These are phyloP conservation scores for Antheraea assamensis DNA, from an alignment of 2,888 invertebrate genomes.

Conservation along the genomic window DNA sequence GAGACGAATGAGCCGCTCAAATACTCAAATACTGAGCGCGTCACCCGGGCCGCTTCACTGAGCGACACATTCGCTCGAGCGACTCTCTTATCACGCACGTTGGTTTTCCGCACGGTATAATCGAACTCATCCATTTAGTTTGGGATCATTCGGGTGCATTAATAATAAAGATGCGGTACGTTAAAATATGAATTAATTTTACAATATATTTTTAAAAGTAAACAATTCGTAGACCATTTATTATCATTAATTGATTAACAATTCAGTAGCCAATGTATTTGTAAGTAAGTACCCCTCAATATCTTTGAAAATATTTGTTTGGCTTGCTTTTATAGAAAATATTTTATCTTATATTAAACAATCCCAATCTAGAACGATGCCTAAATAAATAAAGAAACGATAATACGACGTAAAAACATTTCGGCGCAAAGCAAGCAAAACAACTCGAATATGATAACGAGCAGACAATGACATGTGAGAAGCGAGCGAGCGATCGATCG, in stretches of 20 bases:
- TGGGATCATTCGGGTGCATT: not conserved
- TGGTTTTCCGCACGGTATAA: not conserved
- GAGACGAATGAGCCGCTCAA: no score
- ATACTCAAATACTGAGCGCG: not conserved
- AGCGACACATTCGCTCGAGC: not conserved
- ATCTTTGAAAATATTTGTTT: conserved; percentile 22
- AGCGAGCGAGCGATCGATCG: conserved; percentile 61
- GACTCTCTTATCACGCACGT: not conserved
- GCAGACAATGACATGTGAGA: conserved; percentile 78
- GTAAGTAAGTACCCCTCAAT: not conserved
- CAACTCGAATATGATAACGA: conserved; percentile 71
- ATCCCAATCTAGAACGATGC: conserved; percentile 10
- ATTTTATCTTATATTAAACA: conserved; percentile 5
- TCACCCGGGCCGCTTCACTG: not conserved
- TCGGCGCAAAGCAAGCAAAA: conserved; percentile 78
- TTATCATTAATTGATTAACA: not conserved
- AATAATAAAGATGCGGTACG: not conserved
- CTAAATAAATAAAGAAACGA: conserved; percentile 28
- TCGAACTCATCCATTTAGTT: not conserved
- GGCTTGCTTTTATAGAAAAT: conserved; percentile 30
- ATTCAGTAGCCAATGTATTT: no score
- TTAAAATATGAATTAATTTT: not conserved
- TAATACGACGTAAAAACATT: conserved; percentile 33
- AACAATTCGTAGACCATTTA: not conserved
- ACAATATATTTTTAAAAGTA: not conserved